These are phyloP conservation scores for Brachyhypopomus occidentalis DNA, from an alignment of 2,113 vertebrate genomes.

Conservation along the genomic window DNA sequence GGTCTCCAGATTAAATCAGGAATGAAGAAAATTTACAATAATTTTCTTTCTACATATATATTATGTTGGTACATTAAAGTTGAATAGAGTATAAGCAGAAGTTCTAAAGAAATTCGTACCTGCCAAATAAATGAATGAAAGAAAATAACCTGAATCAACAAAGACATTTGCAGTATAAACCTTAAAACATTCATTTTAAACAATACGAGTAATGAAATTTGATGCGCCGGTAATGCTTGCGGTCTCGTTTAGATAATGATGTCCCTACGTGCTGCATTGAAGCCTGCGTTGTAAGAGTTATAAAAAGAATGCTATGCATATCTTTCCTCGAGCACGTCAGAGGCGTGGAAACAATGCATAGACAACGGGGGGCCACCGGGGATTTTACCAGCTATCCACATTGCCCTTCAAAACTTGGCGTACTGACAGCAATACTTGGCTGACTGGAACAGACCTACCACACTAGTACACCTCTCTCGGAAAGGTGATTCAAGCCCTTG, in stretches of 20 bases:
- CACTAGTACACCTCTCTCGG: not conserved
- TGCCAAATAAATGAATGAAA: too few relatives aligned
- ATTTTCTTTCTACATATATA: too few relatives aligned
- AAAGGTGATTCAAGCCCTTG: not conserved
- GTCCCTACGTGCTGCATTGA: not conserved
- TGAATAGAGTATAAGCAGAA: too few relatives aligned
- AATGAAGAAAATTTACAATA: too few relatives aligned
- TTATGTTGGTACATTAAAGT: too few relatives aligned
- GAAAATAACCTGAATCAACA: too few relatives aligned
- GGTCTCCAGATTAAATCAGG: too few relatives aligned
- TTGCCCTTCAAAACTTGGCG: constrained; percentile 3
- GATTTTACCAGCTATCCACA: not conserved
- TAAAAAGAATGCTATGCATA: not conserved
- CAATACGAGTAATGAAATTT: too few relatives aligned
- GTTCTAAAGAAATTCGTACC: too few relatives aligned
- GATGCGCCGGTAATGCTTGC: too few relatives aligned
- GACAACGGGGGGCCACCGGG: not conserved
- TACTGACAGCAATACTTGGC: not conserved
- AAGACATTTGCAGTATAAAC: too few relatives aligned
- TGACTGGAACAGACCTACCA: not conserved
- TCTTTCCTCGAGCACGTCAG: not conserved
- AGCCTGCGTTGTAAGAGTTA: not conserved
- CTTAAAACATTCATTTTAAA: too few relatives aligned
- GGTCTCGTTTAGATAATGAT: not conserved
- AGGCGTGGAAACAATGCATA: not conserved